These are phyloP conservation scores for Selenia dentaria DNA, from an alignment of 2,888 invertebrate genomes.

Conservation along the genomic window DNA sequence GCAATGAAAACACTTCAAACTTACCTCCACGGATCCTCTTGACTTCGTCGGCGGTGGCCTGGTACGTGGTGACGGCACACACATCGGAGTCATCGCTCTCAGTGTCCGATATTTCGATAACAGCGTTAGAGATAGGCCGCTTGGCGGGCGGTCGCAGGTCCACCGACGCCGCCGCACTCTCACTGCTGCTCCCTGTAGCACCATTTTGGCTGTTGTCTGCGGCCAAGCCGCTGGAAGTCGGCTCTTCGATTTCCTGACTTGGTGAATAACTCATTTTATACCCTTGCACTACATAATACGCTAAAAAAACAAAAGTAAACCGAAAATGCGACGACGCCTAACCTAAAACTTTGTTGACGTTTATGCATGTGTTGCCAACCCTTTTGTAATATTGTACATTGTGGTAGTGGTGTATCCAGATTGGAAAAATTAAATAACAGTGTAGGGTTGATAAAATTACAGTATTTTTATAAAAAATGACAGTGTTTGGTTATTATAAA, in stretches of 20 bases:
- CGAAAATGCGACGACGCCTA: constrained; percentile 74
- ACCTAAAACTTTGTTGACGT: constrained; percentile 76
- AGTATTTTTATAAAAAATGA: too few relatives aligned
- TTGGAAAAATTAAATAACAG: too few relatives aligned
- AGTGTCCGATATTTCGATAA: constrained; percentile 78
- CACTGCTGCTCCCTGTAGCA: constrained; percentile 40
- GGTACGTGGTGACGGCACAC: constrained; percentile 79
- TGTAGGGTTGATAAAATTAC: too few relatives aligned
- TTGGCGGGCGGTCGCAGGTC: constrained; percentile 69
- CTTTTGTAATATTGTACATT: too few relatives aligned
- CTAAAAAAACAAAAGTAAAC: constrained; percentile 66
- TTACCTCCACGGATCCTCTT: constrained; percentile 78
- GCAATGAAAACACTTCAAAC: constrained; percentile 32
- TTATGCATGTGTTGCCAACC: constrained; percentile 5
- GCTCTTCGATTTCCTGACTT: constrained; percentile 66
- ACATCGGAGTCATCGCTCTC: constrained; percentile 80
- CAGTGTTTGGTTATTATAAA: too few relatives aligned
- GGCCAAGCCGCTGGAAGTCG: constrained; percentile 55
- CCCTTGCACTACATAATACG: constrained; percentile 70
- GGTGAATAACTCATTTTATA: constrained; percentile 75
- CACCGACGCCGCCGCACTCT: constrained; percentile 42
- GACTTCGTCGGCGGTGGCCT: constrained; percentile 78
- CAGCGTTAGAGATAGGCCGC: constrained; percentile 60
- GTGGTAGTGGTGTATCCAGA: too few relatives aligned
- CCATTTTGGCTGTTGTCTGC: constrained; percentile 46